These are phyloP conservation scores for Calidris pygmaea DNA, from an alignment of 2,113 vertebrate genomes.

Conservation along the genomic window DNA sequence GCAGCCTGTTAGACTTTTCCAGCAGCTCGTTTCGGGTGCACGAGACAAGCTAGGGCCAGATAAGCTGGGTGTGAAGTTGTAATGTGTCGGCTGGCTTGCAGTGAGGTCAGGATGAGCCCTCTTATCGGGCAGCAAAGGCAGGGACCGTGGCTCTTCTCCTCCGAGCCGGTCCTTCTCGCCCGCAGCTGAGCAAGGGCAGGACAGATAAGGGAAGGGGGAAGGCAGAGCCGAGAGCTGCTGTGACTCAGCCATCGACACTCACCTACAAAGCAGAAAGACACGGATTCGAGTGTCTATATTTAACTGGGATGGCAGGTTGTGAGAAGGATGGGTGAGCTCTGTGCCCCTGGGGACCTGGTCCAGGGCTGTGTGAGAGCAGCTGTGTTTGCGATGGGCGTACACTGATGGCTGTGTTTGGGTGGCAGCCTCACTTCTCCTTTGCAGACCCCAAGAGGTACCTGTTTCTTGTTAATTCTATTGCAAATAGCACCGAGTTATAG, in stretches of 20 bases:
- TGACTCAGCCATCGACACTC: neutral
- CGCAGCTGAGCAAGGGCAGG: neutral
- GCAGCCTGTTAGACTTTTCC: neutral
- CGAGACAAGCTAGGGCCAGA: neutral
- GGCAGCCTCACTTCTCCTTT: neutral
- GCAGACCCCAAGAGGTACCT: neutral
- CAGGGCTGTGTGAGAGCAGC: neutral
- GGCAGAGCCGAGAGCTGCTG: neutral
- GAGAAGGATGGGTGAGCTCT: neutral
- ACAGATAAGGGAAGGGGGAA: neutral
- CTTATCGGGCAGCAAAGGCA: neutral
- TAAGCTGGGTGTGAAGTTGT: neutral
- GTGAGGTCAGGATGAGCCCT: fast-evolving
- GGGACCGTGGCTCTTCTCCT: neutral
- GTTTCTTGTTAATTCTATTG: neutral
- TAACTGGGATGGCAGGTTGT: neutral
- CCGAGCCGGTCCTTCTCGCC: neutral
- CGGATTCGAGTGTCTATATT: neutral
- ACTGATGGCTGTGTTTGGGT: fast-evolving
- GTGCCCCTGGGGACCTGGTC: neutral
- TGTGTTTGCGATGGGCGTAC: neutral
- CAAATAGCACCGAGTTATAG: neutral
- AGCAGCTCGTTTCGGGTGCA: neutral
- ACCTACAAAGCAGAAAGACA: neutral
- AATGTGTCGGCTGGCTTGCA: neutral